Evolutionary conservation across 2,797 vertebrate species (phyloP).

Genomic region (Myotis myotis): DNA sequence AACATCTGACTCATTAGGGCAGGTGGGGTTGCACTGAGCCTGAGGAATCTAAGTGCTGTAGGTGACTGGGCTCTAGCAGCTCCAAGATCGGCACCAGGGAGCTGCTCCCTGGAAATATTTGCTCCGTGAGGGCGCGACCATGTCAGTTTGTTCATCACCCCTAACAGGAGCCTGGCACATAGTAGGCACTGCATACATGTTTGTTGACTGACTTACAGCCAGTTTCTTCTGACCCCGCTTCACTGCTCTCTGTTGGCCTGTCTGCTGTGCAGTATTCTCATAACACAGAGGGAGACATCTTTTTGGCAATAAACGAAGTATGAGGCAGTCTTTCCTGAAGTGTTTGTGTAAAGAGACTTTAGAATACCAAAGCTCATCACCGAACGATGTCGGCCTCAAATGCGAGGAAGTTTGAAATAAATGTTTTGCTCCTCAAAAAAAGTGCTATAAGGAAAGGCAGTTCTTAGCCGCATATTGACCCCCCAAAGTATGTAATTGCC

Average conservation of each 20-base stretch:
- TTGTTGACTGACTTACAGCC: background rate
- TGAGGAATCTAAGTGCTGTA: background rate
- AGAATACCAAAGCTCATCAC: background rate
- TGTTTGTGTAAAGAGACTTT: background rate
- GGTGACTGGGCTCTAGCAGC: background rate
- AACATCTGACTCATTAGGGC: background rate
- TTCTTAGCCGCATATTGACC: background rate
- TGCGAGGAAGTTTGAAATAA: conserved; percentile 30
- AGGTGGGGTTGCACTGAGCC: background rate
- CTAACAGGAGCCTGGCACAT: background rate
- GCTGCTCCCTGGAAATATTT: background rate
- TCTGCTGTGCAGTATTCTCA: background rate
- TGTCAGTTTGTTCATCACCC: background rate
- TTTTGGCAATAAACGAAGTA: background rate
- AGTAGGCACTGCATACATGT: too few species aligned
- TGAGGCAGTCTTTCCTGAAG: background rate
- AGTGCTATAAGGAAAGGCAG: background rate
- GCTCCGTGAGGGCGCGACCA: background rate
- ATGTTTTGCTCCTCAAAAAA: background rate
- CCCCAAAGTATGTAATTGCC: background rate
- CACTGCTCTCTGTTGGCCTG: background rate
- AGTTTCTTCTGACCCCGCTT: background rate
- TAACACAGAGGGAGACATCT: background rate
- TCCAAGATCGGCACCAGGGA: background rate
- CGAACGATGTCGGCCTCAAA: background rate